phyloP scores from a whole-genome alignment of 1,140 invertebrate genomes.

The Bombus pyrosoma region DNA sequence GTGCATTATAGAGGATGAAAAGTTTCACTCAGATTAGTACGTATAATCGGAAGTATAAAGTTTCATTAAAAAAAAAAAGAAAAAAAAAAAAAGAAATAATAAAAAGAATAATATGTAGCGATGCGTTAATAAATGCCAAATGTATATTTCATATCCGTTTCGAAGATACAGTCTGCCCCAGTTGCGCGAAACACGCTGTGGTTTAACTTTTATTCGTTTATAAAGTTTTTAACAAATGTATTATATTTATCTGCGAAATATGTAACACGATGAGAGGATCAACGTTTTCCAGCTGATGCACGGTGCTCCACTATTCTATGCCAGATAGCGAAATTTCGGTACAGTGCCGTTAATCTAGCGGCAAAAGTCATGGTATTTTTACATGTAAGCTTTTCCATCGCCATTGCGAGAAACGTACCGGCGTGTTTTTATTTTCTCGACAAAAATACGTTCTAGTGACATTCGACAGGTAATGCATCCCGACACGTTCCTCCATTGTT shows the following conservation, averaged over 20 bases:
- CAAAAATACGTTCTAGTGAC: neutral
- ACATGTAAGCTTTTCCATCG: too few species aligned
- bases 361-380: neutral
- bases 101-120: too few species aligned
- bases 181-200: neutral
- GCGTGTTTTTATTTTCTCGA: constrained; percentile 4
- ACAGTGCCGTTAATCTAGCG: neutral
- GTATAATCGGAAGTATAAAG: too few species aligned
- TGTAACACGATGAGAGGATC: neutral
- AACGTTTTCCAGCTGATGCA: neutral
- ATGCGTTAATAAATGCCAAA: neutral
- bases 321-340: neutral
- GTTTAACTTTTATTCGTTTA: neutral
- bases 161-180: neutral
- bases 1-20: too few species aligned
- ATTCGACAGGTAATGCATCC: constrained; percentile 17
- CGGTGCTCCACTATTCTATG: too few species aligned
- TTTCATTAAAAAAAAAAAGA: too few species aligned
- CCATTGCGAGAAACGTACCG: neutral
- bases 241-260: neutral
- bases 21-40: too few species aligned
- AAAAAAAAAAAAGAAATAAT: too few species aligned
- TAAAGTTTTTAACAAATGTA: neutral
- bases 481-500: constrained; percentile 10
- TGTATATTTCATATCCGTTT: neutral